A percentile compares a stretch with the other conserved stretches of the same genome.
phyloP scores from a whole-genome alignment of 1,140 invertebrate species.

The Drosophila serrata region DNA sequence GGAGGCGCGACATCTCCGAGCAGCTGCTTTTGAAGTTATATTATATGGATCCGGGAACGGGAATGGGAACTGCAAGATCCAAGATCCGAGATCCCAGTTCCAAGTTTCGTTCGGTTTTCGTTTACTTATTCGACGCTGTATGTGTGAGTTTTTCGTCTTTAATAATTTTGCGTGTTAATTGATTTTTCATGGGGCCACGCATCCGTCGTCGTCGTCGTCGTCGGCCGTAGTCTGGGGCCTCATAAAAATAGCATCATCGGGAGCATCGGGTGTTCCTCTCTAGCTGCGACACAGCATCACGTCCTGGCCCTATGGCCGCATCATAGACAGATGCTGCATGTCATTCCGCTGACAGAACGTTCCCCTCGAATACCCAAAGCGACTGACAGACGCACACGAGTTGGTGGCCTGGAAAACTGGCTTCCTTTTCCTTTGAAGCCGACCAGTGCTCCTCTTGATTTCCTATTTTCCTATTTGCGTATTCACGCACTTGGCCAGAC shows the following conservation, averaged over 20 bases:
- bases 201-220: constrained; percentile 77
- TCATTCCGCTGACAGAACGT: constrained; percentile 80
- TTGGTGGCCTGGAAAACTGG: constrained; percentile 15
- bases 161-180: constrained; percentile 84
- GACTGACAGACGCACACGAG: constrained; percentile 17
- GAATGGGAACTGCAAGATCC: constrained; percentile 10
- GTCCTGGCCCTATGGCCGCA: constrained; percentile 74
- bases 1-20: constrained; percentile 71
- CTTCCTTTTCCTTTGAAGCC: constrained; percentile 71
- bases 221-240: constrained; percentile 54
- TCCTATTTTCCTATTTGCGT: constrained; percentile 35
- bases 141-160: constrained; percentile 69
- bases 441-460: constrained; percentile 27
- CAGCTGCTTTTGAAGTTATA: constrained; percentile 76
- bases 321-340: constrained; percentile 81
- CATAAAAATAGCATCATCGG: constrained; percentile 79
- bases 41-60: constrained; percentile 26
- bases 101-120: constrained; percentile 42
- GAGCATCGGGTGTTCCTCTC: constrained; percentile 28
- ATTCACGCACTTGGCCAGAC: constrained; percentile 36
- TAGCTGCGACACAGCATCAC: constrained; percentile 73
- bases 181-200: constrained; percentile 83
- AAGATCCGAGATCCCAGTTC: constrained; percentile 28
- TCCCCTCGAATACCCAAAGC: constrained; percentile 14
- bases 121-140: constrained; percentile 33